Percentiles rank a stretch among this genome's conserved stretches.
These are phyloP conservation scores for Drosophila yakuba DNA, from an alignment of 1,140 invertebrate genomes.

Conservation along the genomic window DNA sequence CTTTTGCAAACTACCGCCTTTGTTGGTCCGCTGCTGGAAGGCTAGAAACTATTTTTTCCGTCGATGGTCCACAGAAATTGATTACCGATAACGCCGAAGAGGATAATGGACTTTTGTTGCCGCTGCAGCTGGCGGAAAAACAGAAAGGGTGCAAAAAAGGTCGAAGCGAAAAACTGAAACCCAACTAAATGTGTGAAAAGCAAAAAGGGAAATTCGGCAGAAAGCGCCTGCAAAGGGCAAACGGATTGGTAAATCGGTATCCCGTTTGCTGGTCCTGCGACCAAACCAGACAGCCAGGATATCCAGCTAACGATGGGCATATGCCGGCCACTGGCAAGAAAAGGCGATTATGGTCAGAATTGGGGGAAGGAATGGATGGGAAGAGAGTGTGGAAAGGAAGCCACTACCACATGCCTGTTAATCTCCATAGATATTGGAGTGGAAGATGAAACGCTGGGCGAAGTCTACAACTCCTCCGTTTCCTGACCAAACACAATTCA, in stretches of 20 bases:
- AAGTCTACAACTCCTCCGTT: background rate
- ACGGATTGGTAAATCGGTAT: conserved; percentile 48
- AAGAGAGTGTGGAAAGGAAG: conserved; percentile 13
- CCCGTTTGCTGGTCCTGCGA: conserved; percentile 15
- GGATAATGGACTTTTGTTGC: conserved; percentile 82
- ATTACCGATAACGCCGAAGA: conserved; percentile 80
- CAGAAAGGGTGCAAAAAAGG: background rate
- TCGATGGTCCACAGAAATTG: conserved; percentile 71
- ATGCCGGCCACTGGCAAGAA: conserved; percentile 47
- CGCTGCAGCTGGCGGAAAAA: conserved; percentile 54
- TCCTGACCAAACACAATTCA: conserved; percentile 36
- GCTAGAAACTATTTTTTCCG: conserved; percentile 37
- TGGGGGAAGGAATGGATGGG: background rate
- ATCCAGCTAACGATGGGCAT: conserved; percentile 51
- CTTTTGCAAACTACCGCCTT: conserved; percentile 35
- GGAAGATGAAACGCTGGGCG: conserved; percentile 27
- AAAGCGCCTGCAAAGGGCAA: conserved; percentile 47
- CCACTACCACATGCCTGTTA: conserved; percentile 36
- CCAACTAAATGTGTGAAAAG: conserved; percentile 55
- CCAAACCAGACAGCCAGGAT: conserved; percentile 12
- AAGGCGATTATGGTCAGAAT: conserved; percentile 59
- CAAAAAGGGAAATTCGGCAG: conserved; percentile 22
- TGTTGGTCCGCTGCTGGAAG: conserved; percentile 52
- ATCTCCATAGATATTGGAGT: conserved; percentile 38
- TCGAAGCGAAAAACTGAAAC: conserved; percentile 35